Base-by-base conservation (phyloP, 2,797 vertebrate genomes). In the Zalophus californianus region DNA sequence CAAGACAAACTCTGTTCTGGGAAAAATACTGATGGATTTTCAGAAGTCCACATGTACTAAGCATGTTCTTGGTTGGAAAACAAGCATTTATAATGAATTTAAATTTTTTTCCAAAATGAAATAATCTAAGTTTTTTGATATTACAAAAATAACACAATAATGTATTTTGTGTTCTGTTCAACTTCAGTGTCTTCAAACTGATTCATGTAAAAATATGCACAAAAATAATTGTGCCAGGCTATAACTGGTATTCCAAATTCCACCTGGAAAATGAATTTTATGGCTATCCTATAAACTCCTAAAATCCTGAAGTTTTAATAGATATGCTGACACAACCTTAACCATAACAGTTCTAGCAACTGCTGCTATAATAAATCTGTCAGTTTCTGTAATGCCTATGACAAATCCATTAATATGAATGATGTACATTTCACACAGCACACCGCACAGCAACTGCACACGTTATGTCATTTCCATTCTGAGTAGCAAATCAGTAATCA, bases 401-500 rank as follows among this genome's bases (percentile, higher is more conserved):
- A 99, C 98, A 99, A 98, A 98, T 93, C 98, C 98, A 99, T 98
- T 99, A 98, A 98, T 98, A 99, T 98, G 98, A 99, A 99, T 98
- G 98, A 99, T 99, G 97, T 62, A 97, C 98, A 98, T 98, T 98
- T 98, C 98, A 98, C 98, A 96, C 12, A 96, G 93, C 97, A 70
- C 80, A 97, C 98, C 95, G 97, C 97, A 97, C 64, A 97, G 98
- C 98, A 98, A 98, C 97, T 98, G 98, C 97, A 97, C 96, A 96
- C 98, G 95, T 98, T 98, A 97, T 98, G 98, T 98, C 98, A 98
- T 98, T 98, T 98, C 98, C 97, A 98, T 99, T 98, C 98, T 56
- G 25, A 98, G 98, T 97, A 98, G 98, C 98, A 98, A 98, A 99
- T 99, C 98, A 99, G 98, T 99, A 98, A 99, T 99, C 99, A 99